A percentile compares a stretch with the other conserved stretches of the same genome.
These are phyloP conservation scores for Seriola quinqueradiata DNA, from an alignment of 2,113 vertebrate species.

Conservation along the genomic window DNA sequence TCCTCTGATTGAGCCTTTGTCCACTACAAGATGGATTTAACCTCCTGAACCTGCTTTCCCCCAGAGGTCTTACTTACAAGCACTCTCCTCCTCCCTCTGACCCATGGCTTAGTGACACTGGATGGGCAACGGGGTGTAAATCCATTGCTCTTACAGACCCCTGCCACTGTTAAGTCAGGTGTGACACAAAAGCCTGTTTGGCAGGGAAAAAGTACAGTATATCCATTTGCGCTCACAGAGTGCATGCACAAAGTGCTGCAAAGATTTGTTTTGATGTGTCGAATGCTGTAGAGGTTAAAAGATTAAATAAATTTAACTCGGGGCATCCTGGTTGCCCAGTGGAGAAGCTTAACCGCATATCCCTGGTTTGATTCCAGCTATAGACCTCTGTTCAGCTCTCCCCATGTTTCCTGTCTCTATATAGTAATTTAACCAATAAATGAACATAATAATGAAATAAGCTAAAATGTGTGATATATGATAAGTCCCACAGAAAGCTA, in stretches of 20 bases:
- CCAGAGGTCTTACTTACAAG: conserved; percentile 60
- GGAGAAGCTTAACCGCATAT: background rate
- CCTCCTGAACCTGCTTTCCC: conserved; percentile 60
- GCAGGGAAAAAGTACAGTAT: background rate
- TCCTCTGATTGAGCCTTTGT: conserved; percentile 57
- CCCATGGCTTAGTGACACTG: conserved; percentile 61
- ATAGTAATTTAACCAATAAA: background rate
- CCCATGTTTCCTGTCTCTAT: background rate
- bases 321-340: background rate
- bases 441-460: background rate
- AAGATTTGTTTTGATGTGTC: conserved; percentile 17
- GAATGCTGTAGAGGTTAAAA: background rate
- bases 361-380: background rate
- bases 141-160: conserved; percentile 57
- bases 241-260: background rate
- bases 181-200: conserved; percentile 53
- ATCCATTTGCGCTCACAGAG: background rate
- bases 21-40: conserved; percentile 62
- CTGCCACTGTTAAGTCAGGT: conserved; percentile 54
- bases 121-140: conserved; percentile 71
- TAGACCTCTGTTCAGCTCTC: background rate
- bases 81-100: conserved; percentile 51
- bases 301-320: background rate
- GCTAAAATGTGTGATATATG: background rate
- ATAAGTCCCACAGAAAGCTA: background rate